These are phyloP conservation scores for Trachelus stipa DNA, from an alignment of 2,888 invertebrate genomes.

Conservation along the genomic window DNA sequence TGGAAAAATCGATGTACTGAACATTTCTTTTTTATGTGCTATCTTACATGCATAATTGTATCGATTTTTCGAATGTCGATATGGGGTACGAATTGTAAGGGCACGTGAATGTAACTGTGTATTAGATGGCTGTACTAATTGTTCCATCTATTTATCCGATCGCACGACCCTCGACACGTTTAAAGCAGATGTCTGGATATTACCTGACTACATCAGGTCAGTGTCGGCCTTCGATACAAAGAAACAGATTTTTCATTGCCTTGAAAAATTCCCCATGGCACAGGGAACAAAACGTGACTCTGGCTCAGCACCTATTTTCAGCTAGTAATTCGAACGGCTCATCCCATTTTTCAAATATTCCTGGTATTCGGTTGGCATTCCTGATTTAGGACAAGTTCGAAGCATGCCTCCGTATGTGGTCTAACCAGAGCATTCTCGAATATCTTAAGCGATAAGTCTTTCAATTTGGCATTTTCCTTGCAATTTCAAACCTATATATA, in stretches of 20 bases:
- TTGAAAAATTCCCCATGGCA: neutral
- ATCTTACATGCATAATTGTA: neutral
- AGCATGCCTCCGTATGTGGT: neutral
- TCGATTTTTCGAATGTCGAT: neutral
- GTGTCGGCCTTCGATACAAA: neutral
- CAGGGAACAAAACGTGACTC: neutral
- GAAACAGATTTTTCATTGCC: neutral
- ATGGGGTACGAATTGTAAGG: neutral
- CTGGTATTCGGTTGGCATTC: neutral
- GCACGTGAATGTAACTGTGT: neutral
- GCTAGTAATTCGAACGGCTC: neutral
- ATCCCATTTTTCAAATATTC: neutral
- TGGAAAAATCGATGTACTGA: neutral
- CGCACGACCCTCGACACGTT: slow-evolving; percentile 40
- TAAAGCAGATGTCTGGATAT: neutral
- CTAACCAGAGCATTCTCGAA: neutral
- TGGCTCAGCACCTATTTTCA: neutral
- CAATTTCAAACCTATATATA: neutral
- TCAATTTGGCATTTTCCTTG: neutral
- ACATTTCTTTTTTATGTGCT: neutral
- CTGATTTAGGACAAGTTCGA: neutral
- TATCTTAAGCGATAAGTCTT: neutral
- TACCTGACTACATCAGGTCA: neutral
- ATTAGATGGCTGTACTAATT: neutral
- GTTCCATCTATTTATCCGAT: slow-evolving; percentile 1